Evolutionary conservation across 1,140 invertebrate genomes (phyloP).

Genomic region (Drosophila mojavensis): DNA sequence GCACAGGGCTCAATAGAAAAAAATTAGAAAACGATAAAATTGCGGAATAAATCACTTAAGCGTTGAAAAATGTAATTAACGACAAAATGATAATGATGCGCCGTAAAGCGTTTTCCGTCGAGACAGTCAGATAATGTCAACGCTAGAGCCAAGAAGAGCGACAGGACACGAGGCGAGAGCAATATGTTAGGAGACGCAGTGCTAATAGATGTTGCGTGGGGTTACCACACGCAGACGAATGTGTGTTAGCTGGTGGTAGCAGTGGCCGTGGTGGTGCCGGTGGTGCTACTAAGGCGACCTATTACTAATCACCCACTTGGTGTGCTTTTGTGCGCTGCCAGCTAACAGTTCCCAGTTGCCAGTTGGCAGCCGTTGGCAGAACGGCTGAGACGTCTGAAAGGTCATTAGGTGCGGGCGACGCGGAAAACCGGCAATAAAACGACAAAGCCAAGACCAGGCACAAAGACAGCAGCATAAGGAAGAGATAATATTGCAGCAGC

Average conservation of each 20-base stretch:
- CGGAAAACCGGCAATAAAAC: constrained; percentile 78
- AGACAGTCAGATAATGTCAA: constrained; percentile 27
- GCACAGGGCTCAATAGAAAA: constrained; percentile 49
- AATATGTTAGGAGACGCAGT: constrained; percentile 65
- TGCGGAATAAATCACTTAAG: constrained; percentile 79
- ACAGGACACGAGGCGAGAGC: constrained; percentile 24
- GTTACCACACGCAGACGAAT: constrained; percentile 27
- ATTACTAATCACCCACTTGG: constrained; percentile 75
- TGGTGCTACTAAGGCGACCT: constrained; percentile 19
- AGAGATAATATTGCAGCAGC: constrained; percentile 71
- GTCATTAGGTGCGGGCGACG: constrained; percentile 71
- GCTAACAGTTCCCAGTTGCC: constrained; percentile 8
- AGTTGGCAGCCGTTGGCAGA: constrained; percentile 13
- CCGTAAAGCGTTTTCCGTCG: constrained; percentile 64
- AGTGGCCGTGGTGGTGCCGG: background rate
- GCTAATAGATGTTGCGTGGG: constrained; percentile 64
- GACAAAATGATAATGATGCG: constrained; percentile 81
- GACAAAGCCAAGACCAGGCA: constrained; percentile 69
- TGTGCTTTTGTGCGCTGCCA: constrained; percentile 18
- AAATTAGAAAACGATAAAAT: constrained; percentile 83
- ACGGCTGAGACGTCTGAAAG: constrained; percentile 40
- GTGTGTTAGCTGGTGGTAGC: background rate
- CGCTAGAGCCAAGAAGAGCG: background rate
- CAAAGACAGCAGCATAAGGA: constrained; percentile 70
- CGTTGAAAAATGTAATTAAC: constrained; percentile 82